Base-by-base conservation (phyloP, 2,113 vertebrate species). In the Lepisosteus oculatus region DNA sequence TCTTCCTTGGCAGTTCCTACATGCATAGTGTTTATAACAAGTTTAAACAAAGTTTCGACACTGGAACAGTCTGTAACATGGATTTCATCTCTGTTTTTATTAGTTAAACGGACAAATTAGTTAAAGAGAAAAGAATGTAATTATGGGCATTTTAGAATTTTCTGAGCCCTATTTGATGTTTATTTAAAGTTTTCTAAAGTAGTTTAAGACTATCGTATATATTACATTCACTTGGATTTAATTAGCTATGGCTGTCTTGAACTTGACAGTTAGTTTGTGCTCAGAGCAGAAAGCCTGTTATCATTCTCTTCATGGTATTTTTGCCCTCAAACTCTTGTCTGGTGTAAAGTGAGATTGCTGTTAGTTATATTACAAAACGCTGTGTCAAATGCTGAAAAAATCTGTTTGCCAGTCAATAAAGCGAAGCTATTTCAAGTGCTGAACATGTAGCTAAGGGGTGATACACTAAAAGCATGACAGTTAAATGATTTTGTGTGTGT, bases 291-390 rank as follows among this genome's bases (percentile, higher is more conserved):
- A 47, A 66, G n/a, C 6, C 2, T 13, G 43, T 44, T 44, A 15
- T 47, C 42, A 42, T 51, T 3, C 66, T 68, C 14, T 11, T 29
- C 9, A 9, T 68, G 54, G 51, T 41, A 6, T 29, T 54, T 8
- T 14, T 11, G 3, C n/a, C 57, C 57, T 59, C 57, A 59, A 51
- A 51, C 9, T 51, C 5, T 51, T 44, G 43, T 44, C 42, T 44
- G 17, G 43, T 66, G 15, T 55, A 47, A 65, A 56, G 57, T 69
- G 67, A 68, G 73, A 65, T 43, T 15, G 47, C 62, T 70, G 71
- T 70, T 73, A 65, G 71, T 70, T 69, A 62, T 66, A 71, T 67
- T 43, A 14, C 12, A 59, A 15, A 13, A 59, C 57, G 5, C 3
- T 59, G 29, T 29, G 11, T 14, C 57, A 59, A 59, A 15, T 15